Conservation (phyloP, 2,113 vertebrate species). For the Acinonyx jubatus region DNA sequence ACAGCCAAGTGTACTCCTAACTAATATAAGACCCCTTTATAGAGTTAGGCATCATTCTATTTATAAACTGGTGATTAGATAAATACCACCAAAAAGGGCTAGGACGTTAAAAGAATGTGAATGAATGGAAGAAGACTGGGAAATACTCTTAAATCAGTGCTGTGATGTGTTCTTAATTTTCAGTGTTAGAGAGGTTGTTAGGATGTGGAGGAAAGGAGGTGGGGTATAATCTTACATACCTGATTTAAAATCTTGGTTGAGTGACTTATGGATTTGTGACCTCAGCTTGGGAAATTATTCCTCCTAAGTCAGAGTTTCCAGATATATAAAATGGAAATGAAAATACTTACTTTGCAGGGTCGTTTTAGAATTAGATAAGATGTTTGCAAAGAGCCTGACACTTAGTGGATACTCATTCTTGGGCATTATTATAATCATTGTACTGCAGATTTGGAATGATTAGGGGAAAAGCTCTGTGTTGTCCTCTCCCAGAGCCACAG, state of each 20-base stretch:
- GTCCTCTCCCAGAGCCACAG: not conserved
- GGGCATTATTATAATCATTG: not conserved
- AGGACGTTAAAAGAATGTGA: not conserved
- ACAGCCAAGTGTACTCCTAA: not conserved
- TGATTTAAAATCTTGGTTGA: not conserved
- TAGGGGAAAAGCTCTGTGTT: not conserved
- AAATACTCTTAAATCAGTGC: not conserved
- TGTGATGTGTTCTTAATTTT: not conserved
- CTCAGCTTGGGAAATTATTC: not conserved
- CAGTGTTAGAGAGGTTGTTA: not conserved
- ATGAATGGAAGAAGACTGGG: not conserved
- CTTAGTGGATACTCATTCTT: not conserved
- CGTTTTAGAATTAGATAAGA: slow-evolving; percentile 30
- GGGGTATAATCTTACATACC: not conserved
- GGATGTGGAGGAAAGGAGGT: not conserved
- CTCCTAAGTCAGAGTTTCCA: not conserved
- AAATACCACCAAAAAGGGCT: not conserved
- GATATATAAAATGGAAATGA: slow-evolving; percentile 1
- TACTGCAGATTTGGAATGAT: not conserved
- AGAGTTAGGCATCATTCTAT: not conserved
- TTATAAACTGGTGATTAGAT: not conserved
- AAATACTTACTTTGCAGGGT: not conserved
- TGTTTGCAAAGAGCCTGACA: not conserved
- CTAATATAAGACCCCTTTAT: not conserved
- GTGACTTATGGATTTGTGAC: not conserved